These are phyloP conservation scores for Clinocottus analis DNA, from an alignment of 2,113 vertebrate genomes.

Conservation along the genomic window DNA sequence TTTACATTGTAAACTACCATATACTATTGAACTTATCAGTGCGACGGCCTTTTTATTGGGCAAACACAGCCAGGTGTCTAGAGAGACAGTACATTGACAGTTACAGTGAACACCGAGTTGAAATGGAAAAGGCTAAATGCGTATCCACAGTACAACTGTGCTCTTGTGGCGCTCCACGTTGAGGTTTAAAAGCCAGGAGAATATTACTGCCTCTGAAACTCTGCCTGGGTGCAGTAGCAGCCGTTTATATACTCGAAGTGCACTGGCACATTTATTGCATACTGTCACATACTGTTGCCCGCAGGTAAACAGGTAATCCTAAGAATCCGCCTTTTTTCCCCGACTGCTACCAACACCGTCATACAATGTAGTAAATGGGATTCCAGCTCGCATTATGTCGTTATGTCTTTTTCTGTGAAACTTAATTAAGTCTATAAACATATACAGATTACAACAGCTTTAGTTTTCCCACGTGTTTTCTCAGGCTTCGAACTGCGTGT, in stretches of 20 bases:
- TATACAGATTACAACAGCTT: not conserved
- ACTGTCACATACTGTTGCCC: conserved; percentile 40
- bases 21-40: not conserved
- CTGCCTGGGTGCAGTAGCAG: conserved; percentile 20
- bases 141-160: not conserved
- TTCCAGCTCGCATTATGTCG: not conserved
- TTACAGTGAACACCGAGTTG: not conserved
- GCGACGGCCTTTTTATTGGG: not conserved
- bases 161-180: conserved; percentile 5
- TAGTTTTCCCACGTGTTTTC: not conserved
- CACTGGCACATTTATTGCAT: conserved; percentile 40
- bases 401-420: conserved; percentile 8
- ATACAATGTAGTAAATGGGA: conserved; percentile 24
- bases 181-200: conserved; percentile 6
- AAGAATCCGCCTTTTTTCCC: not conserved
- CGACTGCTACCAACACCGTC: not conserved
- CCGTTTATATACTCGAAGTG: conserved; percentile 41
- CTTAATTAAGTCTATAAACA: conserved; percentile 23
- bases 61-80: not conserved
- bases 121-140: not conserved
- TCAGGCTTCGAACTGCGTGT: not conserved
- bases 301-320: conserved; percentile 53
- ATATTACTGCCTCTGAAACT: conserved; percentile 28
- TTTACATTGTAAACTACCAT: not conserved
- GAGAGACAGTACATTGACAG: not conserved